Percentiles rank a stretch among this genome's conserved stretches.
Conservation (phyloP, 1,140 invertebrate genomes). For the Drosophila burlai region DNA sequence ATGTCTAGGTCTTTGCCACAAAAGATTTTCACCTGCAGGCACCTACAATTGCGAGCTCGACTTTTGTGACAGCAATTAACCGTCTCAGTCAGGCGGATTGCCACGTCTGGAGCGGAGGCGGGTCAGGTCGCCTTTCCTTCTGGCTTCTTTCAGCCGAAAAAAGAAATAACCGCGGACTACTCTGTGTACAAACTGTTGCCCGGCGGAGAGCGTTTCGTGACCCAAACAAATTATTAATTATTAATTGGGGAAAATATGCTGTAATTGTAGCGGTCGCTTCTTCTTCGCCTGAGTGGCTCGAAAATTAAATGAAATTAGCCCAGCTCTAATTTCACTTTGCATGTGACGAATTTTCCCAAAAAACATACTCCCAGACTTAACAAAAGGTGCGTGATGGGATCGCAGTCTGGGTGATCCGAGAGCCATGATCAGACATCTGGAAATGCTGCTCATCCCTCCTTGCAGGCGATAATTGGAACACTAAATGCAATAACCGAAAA, state of each 20-base stretch:
- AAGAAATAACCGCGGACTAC: slow-evolving; percentile 2
- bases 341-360: slow-evolving; percentile 73
- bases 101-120: slow-evolving; percentile 17
- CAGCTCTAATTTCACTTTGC: slow-evolving; percentile 79
- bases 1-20: slow-evolving; percentile 37
- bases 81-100: slow-evolving; percentile 67
- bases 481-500: slow-evolving; percentile 72
- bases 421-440: slow-evolving; percentile 71
- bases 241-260: slow-evolving; percentile 84
- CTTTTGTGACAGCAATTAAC: slow-evolving; percentile 84
- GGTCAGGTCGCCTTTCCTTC: slow-evolving; percentile 47
- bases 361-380: background rate
- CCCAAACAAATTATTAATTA: slow-evolving; percentile 85
- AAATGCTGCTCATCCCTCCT: slow-evolving; percentile 21
- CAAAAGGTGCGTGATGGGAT: slow-evolving; percentile 59
- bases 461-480: slow-evolving; percentile 70
- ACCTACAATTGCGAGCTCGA: slow-evolving; percentile 22
- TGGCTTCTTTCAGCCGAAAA: slow-evolving; percentile 34
- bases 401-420: slow-evolving; percentile 17
- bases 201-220: slow-evolving; percentile 68
- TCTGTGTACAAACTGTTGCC: slow-evolving; percentile 58
- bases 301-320: slow-evolving; percentile 84
- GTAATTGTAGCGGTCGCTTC: slow-evolving; percentile 79
- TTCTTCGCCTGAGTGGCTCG: slow-evolving; percentile 54
- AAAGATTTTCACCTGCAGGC: slow-evolving; percentile 68